These are phyloP conservation scores for Heliconius eleuchia DNA, from an alignment of 1,140 invertebrate species.

Conservation along the genomic window DNA sequence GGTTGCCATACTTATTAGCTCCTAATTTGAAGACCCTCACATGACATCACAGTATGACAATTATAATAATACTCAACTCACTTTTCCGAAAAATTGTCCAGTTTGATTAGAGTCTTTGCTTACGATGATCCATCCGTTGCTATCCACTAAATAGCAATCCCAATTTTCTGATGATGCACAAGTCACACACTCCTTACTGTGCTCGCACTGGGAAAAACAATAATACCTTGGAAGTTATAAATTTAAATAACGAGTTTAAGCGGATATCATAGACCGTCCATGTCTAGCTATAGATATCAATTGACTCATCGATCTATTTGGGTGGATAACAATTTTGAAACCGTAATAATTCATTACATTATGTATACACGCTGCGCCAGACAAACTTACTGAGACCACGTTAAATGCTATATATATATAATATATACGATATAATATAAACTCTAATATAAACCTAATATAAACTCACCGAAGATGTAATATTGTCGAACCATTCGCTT, in stretches of 20 bases:
- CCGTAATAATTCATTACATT: no score
- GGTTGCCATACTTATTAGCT: no score
- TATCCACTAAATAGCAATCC: conserved; percentile 94
- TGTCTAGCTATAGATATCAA: background rate
- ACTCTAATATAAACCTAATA: no score
- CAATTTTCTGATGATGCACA: conserved; percentile 86
- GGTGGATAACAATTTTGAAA: no score
- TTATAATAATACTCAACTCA: conserved; percentile 56
- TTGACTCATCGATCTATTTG: no score
- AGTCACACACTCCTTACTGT: conserved; percentile 82
- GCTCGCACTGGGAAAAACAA: conserved; percentile 80
- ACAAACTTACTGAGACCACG: background rate
- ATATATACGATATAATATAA: no score
- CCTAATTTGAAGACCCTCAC: no score
- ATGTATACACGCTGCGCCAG: no score
- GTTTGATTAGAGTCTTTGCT: conserved; percentile 87
- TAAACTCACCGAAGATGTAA: conserved; percentile 84
- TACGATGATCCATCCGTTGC: conserved; percentile 93
- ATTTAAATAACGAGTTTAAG: no score
- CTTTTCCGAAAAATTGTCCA: conserved; percentile 93
- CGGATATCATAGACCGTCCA: no score
- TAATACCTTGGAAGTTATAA: background rate
- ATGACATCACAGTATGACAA: no score
- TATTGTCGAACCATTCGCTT: conserved; percentile 89
- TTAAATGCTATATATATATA: no score